A percentile compares a stretch with the other conserved stretches of the same genome.
Evolutionary conservation across 2,888 invertebrate genomes (phyloP).

Genomic region (Pseudococcus jackbeardsleyi): DNA sequence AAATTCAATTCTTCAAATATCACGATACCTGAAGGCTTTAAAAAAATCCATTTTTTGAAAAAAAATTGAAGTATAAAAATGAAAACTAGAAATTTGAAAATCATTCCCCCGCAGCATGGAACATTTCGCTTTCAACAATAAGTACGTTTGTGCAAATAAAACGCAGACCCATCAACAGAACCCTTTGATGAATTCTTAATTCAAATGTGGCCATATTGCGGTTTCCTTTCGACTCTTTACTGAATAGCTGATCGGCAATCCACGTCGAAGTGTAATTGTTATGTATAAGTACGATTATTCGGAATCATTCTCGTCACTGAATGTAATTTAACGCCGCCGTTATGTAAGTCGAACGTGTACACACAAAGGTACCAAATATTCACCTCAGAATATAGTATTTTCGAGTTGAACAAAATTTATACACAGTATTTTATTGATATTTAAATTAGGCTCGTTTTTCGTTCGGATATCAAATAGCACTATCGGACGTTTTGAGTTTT

Average conservation of each 20-base stretch:
- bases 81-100: background rate
- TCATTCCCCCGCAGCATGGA: no score
- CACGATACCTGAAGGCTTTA: no score
- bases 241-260: conserved; percentile 20
- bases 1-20: no score
- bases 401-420: conserved; percentile 9
- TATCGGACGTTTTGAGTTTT: conserved; percentile 8
- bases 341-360: background rate
- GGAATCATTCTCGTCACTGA: background rate
- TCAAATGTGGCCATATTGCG: conserved; percentile 48
- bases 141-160: background rate
- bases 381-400: background rate
- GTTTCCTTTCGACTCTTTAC: conserved; percentile 28
- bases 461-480: conserved; percentile 13
- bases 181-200: conserved; percentile 45
- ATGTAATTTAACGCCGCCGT: background rate
- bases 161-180: conserved; percentile 9
- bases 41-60: no score
- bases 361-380: background rate
- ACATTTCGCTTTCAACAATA: background rate
- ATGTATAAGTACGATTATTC: conserved; percentile 4
- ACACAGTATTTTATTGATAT: conserved; percentile 33
- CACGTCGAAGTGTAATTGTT: conserved; percentile 26
- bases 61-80: no score
- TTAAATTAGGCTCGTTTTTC: conserved; percentile 26